Evolutionary conservation across 2,888 invertebrate species (phyloP).

Genomic region (Macrosiphum euphorbiae): DNA sequence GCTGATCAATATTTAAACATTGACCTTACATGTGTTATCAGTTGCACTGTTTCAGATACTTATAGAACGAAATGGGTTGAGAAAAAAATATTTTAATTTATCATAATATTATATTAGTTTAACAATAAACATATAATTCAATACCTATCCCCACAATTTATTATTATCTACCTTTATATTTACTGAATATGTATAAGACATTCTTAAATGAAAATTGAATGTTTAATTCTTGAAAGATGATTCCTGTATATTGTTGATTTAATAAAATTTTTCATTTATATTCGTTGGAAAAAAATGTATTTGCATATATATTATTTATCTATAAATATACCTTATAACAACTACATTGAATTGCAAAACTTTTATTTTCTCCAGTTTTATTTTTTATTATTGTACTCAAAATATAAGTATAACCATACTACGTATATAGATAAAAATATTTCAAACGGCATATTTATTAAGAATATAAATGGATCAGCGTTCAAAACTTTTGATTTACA

Average conservation of each 20-base stretch:
- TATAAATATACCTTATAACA: not conserved
- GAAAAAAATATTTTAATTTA: not conserved
- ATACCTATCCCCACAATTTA: not conserved
- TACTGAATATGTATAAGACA: not conserved
- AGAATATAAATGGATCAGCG: not conserved
- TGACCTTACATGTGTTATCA: not conserved
- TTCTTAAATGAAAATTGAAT: not conserved
- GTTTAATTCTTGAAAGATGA: not conserved
- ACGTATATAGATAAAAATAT: not conserved
- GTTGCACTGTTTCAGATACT: not conserved
- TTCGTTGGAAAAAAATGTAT: not conserved
- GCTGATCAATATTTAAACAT: not conserved
- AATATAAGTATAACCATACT: not conserved
- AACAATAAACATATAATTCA: not conserved
- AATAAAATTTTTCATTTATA: not conserved
- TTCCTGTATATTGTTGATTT: not conserved
- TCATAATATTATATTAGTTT: not conserved
- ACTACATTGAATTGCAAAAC: not conserved
- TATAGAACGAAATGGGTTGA: not conserved
- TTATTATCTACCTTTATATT: not conserved
- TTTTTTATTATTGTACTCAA: not conserved
- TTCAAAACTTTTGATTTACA: not conserved
- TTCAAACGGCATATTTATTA: not conserved
- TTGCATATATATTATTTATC: conserved; percentile 11
- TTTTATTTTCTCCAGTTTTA: not conserved